phyloP scores from a whole-genome alignment of 2,888 invertebrate genomes.

The Mamestra brassicae region DNA sequence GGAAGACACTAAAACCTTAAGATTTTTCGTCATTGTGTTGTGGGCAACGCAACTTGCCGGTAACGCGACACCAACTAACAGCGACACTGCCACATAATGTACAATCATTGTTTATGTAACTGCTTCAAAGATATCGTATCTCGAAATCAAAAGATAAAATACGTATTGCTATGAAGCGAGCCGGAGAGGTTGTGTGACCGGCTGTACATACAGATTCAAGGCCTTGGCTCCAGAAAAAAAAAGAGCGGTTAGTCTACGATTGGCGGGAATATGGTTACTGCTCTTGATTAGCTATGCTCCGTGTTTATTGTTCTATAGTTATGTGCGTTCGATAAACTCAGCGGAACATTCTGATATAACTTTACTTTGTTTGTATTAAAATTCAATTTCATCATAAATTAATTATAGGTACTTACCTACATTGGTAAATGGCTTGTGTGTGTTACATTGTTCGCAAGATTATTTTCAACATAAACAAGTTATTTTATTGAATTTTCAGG shows the following conservation, averaged over 20 bases:
- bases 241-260: constrained; percentile 34
- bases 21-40: constrained; percentile 82
- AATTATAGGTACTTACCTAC: background rate
- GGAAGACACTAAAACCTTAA: constrained; percentile 94
- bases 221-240: constrained; percentile 64
- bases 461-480: constrained; percentile 2
- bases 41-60: constrained; percentile 63
- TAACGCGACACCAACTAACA: constrained; percentile 69
- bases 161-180: constrained; percentile 53
- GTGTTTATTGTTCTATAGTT: constrained; percentile 30
- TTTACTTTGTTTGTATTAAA: constrained; percentile 18
- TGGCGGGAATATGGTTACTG: constrained; percentile 56
- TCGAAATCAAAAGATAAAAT: constrained; percentile 57
- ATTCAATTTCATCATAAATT: constrained; percentile 1
- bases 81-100: constrained; percentile 49
- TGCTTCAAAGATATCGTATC: constrained; percentile 55
- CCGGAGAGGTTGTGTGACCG: constrained; percentile 50
- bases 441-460: constrained; percentile 32
- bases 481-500: background rate
- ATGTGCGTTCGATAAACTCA: constrained; percentile 33
- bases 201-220: constrained; percentile 56
- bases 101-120: constrained; percentile 66
- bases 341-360: constrained; percentile 23
- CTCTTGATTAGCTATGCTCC: constrained; percentile 20
- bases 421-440: background rate